Base-by-base conservation (phyloP, 2,888 invertebrate genomes). In the Cyclophora punctaria region DNA sequence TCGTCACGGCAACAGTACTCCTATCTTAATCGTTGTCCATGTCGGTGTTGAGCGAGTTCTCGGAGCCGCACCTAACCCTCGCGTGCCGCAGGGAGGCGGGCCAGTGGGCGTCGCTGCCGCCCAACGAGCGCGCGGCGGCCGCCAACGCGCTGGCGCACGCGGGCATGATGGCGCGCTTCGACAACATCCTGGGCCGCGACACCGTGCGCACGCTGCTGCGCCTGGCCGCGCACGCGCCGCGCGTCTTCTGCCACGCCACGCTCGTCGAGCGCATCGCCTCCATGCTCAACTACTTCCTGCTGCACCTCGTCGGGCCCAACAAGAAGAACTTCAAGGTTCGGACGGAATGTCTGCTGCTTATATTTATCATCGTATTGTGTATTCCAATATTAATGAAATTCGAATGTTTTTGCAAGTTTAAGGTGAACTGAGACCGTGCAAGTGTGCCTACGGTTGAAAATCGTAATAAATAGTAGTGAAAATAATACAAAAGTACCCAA, bases 271-370 rank as follows among this genome's bases (percentile, higher is more conserved):
- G 98, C 35, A 94, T 98, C 53, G 96, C 97, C 0, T 93, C 96
- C 5, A 98, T 98, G 98, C 90, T 98, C 51, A 98, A 98, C 85
- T 98, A 98, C 82, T 96, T 98, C 77, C 83, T 98, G 37, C 82
- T 94, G 46, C 93, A 97, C 78, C 87, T 98, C 54, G 98, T 96
- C 6, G 97, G 97, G 0, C 97, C 98, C 0, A 96, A 96, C 67
- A 95, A 96, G 78, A 95, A 95, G 67, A 96, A 96, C 72, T 94
- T 98, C 54, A 97, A 97, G 90, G 95, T 94, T 20, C 20, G 20
- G 20, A 20, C 20, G 20, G 20, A 20, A 20, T 20, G 20, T 20
- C 1, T 20, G 20, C 20, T 20, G 2, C 20, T 20, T 20, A 20
- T 20, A 20, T 20, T 20, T 20, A 20, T 20, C 20, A 20, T 20